phyloP scores from a whole-genome alignment of 2,888 invertebrate species.

The Pollenia griseotomentosa region DNA sequence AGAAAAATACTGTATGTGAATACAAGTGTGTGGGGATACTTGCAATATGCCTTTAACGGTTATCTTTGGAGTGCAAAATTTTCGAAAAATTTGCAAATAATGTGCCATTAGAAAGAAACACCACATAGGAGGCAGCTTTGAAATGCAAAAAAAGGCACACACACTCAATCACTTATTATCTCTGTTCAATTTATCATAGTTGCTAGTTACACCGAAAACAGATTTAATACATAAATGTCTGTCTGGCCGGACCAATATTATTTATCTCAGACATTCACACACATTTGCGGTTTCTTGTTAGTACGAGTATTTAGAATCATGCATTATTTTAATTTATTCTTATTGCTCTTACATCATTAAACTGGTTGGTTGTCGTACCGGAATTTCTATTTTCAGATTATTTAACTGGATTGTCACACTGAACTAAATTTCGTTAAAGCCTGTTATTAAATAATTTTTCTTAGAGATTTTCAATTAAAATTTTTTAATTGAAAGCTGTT shows the following conservation, averaged over 20 bases:
- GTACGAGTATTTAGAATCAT: slow-evolving; percentile 14
- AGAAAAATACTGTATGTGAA: background rate
- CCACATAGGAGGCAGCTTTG: slow-evolving; percentile 37
- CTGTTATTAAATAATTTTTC: slow-evolving; percentile 11
- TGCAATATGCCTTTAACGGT: slow-evolving; percentile 51
- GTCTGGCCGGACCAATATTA: background rate
- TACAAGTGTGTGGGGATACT: slow-evolving; percentile 2
- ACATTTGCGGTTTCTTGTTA: background rate
- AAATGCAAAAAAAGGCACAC: background rate
- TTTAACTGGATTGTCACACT: slow-evolving; percentile 52
- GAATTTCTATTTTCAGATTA: slow-evolving; percentile 32
- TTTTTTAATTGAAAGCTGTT: background rate
- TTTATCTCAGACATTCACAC: slow-evolving; percentile 1
- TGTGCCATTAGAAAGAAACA: slow-evolving; percentile 46
- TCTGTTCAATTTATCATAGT: slow-evolving; percentile 48
- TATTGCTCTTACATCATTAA: slow-evolving; percentile 41
- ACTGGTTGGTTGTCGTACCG: background rate
- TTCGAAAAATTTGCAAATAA: slow-evolving; percentile 45
- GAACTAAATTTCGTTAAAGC: slow-evolving; percentile 42
- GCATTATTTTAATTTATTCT: slow-evolving; percentile 34
- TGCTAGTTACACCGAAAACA: slow-evolving; percentile 3
- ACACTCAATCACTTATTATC: background rate
- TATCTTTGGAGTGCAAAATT: slow-evolving; percentile 27
- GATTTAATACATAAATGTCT: slow-evolving; percentile 14
- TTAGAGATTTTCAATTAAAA: background rate